These are phyloP conservation scores for Sebastes nivosus DNA, from an alignment of 2,797 vertebrate species.

Conservation along the genomic window DNA sequence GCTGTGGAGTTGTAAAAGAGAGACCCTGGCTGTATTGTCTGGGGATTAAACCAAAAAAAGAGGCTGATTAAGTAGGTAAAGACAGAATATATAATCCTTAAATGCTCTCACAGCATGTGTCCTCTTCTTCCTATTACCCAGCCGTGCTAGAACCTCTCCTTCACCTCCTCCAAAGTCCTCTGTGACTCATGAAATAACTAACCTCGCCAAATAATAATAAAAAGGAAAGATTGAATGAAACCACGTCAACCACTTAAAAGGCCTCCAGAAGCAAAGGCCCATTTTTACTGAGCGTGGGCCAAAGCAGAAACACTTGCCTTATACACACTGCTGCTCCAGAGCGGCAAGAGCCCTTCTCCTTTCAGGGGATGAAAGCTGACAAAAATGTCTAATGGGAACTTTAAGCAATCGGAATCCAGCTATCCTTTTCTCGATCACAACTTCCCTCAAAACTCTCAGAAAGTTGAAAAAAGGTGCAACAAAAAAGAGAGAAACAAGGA, in stretches of 20 bases:
- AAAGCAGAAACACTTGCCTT: constrained; percentile 26
- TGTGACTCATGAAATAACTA: constrained; percentile 29
- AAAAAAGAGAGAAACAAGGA: background rate
- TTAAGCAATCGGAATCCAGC: background rate
- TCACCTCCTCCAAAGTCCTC: constrained; percentile 13
- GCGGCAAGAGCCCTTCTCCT: background rate
- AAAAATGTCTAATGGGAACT: constrained; percentile 1
- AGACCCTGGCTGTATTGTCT: background rate
- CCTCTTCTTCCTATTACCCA: background rate
- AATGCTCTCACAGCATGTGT: background rate
- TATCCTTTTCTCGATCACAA: background rate
- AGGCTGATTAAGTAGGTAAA: constrained; percentile 21
- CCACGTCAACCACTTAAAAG: constrained; percentile 44
- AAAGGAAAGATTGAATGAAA: constrained; percentile 39
- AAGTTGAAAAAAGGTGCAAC: background rate
- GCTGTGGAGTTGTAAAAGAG: background rate
- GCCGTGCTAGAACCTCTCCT: background rate
- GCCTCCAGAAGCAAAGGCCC: constrained; percentile 33
- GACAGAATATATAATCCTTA: background rate
- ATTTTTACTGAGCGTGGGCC: constrained; percentile 39
- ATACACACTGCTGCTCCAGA: background rate
- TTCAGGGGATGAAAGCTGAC: constrained; percentile 7
- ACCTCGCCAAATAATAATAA: constrained; percentile 20
- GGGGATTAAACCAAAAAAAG: constrained; percentile 9
- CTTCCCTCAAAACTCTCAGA: background rate